Evolutionary conservation across 2,888 invertebrate species (phyloP), one percentile per base, ranked within the genome.

Genomic region (Gryllus longicercus): DNA sequence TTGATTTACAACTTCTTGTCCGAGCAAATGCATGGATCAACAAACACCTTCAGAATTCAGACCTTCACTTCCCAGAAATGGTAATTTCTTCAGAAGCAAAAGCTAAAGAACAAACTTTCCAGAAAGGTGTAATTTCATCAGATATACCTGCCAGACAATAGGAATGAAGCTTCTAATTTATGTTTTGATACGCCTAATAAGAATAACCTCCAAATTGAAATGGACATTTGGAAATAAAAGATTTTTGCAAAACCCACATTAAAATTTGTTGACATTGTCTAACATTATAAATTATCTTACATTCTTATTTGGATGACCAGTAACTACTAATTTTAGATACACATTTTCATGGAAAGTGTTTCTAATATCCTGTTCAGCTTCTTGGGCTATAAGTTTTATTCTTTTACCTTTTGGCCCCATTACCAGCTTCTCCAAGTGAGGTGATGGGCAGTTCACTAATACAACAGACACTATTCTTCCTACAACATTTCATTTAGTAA

Each of bases 1-100:
- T 94, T 85, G 92, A 92, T 77, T 89, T 90, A 10, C 91, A 93
- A 83, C 89, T 95, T 85, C 89, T 90, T 78, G 86, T 87, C 77
- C 88, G 91, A 83, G 93, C 94, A 4, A 91, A 95, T 82, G 85
- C 88, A 80, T 94, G 94, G 94, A 93, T 94, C 76, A 87, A 88
- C 8, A 88, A 91, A 79, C 92, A 94, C 87, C 87, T 92, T 78
- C 86, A 88, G 80, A 88, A 89, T 50, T 91, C 91, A 0, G 91
- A 92, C 85, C 86, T 93, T 75, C 86, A 87, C 78, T 93, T 92
- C 86, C 92, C 92, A 12, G 38, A 38, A n/a, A 38, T 38, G 8
- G 38, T 38, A 5, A 63, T n/a, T 63, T 63, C 63, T 63, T 11
- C 63, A 63, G 63, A 63, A n/a, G 63, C 3, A n/a, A 8, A 63